Evolutionary conservation across 2,888 invertebrate genomes (phyloP).

Genomic region (Sphinx pinastri): DNA sequence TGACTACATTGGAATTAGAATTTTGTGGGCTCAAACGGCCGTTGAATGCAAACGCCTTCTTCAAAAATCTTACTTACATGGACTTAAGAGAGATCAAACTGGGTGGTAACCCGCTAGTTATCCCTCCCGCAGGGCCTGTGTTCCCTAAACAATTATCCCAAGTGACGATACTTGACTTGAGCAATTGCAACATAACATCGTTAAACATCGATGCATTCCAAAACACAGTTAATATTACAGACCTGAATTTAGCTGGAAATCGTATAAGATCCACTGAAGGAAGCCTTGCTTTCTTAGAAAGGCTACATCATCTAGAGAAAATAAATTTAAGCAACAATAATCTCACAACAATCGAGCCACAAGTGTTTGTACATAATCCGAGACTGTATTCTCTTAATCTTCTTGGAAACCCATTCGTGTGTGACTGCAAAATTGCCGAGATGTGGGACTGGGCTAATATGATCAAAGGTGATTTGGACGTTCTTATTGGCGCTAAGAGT

Average conservation of each 20-base stretch:
- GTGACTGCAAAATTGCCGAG: conserved; percentile 87
- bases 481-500: conserved; percentile 86
- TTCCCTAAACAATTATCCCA: conserved; percentile 87
- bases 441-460: conserved; percentile 90
- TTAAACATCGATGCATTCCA: conserved; percentile 85
- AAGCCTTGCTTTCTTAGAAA: conserved; percentile 82
- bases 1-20: conserved; percentile 87
- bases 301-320: conserved; percentile 82
- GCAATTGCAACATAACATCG: conserved; percentile 85
- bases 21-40: conserved; percentile 87
- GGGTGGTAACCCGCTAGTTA: conserved; percentile 86
- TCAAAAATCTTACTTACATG: conserved; percentile 85
- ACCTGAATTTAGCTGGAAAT: conserved; percentile 85
- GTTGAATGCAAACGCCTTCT: conserved; percentile 86
- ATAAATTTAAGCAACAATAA: conserved; percentile 87
- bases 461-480: conserved; percentile 85
- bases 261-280: conserved; percentile 75
- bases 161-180: conserved; percentile 86
- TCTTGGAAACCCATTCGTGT: conserved; percentile 87
- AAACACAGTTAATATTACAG: conserved; percentile 85
- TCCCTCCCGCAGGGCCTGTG: conserved; percentile 83
- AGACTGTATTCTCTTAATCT: conserved; percentile 85
- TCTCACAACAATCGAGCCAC: conserved; percentile 83
- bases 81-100: conserved; percentile 87
- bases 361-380: conserved; percentile 82